A percentile compares a stretch with the other conserved stretches of the same genome.
phyloP scores from a whole-genome alignment of 53 echinoderm and acorn worm species.

The Arbacia lixula region DNA sequence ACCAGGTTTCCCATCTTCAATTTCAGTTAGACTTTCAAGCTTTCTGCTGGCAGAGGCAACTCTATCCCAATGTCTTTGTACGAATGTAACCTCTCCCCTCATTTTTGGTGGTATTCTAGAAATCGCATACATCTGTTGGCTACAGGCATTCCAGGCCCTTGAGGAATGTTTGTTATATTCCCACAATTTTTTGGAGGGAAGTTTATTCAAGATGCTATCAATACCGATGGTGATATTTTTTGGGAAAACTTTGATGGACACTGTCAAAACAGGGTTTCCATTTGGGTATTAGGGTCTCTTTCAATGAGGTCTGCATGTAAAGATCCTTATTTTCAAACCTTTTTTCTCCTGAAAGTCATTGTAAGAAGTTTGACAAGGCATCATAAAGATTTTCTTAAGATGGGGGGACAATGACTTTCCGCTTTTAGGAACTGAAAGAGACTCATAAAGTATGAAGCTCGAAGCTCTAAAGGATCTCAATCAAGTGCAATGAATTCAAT shows the following conservation, averaged over 20 bases:
- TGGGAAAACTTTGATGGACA: neutral
- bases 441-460: too few species aligned
- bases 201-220: slow-evolving; percentile 19
- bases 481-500: too few species aligned
- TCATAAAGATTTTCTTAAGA: too few species aligned
- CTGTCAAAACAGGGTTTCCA: neutral
- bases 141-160: neutral
- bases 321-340: too few species aligned
- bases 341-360: too few species aligned
- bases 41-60: slow-evolving; percentile 13
- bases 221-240: neutral
- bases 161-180: slow-evolving; percentile 2
- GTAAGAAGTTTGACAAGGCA: too few species aligned
- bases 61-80: slow-evolving; percentile 13
- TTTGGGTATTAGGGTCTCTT: neutral
- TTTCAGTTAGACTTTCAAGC: slow-evolving; percentile 10
- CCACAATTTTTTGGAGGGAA: slow-evolving; percentile 2
- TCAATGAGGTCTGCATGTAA: neutral
- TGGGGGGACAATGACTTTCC: too few species aligned
- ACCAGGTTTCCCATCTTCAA: too few species aligned
- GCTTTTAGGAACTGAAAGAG: too few species aligned
- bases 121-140: neutral
- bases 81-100: slow-evolving; percentile 15
- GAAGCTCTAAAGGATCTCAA: too few species aligned
- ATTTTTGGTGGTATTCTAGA: neutral